Percentiles rank a stretch among this genome's conserved stretches.
These are phyloP conservation scores for Petromus typicus DNA, from an alignment of 2,113 vertebrate genomes.

Conservation along the genomic window DNA sequence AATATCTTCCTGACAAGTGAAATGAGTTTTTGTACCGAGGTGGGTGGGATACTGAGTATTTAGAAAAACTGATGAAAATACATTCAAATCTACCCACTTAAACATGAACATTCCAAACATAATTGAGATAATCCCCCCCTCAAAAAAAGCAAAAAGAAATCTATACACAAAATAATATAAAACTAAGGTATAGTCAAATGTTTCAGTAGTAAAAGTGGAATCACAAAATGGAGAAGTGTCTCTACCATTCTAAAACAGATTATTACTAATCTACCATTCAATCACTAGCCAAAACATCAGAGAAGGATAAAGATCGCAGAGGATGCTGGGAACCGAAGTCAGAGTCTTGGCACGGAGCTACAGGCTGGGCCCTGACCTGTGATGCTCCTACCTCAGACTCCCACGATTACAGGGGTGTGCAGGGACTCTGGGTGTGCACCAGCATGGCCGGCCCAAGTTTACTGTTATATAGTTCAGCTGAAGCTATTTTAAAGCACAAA, in stretches of 20 bases:
- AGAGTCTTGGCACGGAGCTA: not conserved
- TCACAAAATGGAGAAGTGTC: not conserved
- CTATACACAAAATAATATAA: not conserved
- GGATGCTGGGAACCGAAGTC: not conserved
- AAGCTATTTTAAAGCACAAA: not conserved
- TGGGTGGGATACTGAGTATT: not conserved
- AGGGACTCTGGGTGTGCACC: too few relatives aligned
- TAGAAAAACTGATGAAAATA: not conserved
- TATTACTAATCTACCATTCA: not conserved
- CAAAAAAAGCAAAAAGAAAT: not conserved
- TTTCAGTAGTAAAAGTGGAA: not conserved
- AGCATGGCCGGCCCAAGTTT: not conserved
- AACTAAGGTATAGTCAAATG: not conserved
- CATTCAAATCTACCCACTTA: not conserved
- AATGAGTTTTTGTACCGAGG: not conserved
- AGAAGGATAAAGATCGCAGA: not conserved
- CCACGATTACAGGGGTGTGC: too few relatives aligned
- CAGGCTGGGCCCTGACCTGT: not conserved
- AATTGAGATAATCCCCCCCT: constrained; percentile 23
- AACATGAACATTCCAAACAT: not conserved
- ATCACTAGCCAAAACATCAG: not conserved
- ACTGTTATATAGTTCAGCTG: not conserved
- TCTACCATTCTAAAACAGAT: constrained; percentile 21
- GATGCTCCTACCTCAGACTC: not conserved
- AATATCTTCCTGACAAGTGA: not conserved